Evolutionary conservation across 2,888 invertebrate species (phyloP), one percentile per base, ranked within the genome.

Genomic region (Baronia brevicornis): DNA sequence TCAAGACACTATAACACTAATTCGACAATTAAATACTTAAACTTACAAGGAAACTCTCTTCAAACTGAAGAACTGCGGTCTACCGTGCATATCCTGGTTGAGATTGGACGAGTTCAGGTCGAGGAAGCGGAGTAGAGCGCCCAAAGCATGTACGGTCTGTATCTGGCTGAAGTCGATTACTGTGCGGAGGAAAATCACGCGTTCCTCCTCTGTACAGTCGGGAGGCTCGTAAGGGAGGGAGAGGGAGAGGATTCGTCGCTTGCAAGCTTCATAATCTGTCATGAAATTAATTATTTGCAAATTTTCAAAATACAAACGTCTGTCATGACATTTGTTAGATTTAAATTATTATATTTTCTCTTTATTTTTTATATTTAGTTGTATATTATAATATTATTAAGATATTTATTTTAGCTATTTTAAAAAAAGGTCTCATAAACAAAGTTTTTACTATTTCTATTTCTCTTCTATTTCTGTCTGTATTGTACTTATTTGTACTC

Each of bases 91-190:
- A 69, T 87, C 82, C 54, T 84, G 67, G 48, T 68, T 67, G 21
- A 87, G 40, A 5, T 74, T 66, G 7, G 82, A 74, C 88, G 89
- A 90, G 55, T 89, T 87, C 28, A 86, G 84, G 44, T 93, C 92
- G 17, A 94, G 54, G 60, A 89, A 92, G 50, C 89, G 87, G 9
- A 94, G 66, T 20, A 94, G 67, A 0, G 90, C 89, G 3, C 94
- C 94, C 2, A 91, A 61, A 0, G 93, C 90, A 51, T 91, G 87
- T 2, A 93, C 82, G 37, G 89, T 89, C 29, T 87, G 79, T 3
- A 79, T 84, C 39, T 87, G 86, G 21, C 84, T 82, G 54, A 91
- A 88, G 63, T 91, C 88, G 1, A 92, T 57, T 1, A 87, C 63
- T 0, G 90, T 89, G 31, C 88, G 82, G 0, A 92, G 74, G 54